Conservation (phyloP, 1,140 invertebrate genomes). For the Araneus ventricosus region DNA sequence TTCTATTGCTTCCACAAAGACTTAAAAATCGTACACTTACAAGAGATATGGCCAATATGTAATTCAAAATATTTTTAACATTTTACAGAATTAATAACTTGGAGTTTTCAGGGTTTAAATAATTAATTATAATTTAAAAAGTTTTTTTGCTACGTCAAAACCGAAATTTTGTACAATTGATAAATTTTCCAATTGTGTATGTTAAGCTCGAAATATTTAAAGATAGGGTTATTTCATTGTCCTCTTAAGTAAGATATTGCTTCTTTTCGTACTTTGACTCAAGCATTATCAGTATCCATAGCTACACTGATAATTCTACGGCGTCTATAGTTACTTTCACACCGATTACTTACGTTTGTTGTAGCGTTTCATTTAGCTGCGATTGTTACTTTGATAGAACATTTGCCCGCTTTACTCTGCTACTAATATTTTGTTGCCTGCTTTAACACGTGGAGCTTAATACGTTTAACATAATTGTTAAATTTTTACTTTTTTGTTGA, state of each 20-base stretch:
- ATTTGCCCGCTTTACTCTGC: neutral
- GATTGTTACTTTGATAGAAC: neutral
- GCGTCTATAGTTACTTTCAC: slow-evolving; percentile 24
- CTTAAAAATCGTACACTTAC: too few relatives aligned
- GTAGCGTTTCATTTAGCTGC: neutral
- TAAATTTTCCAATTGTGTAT: too few relatives aligned
- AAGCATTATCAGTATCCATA: slow-evolving; percentile 37
- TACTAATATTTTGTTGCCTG: too few relatives aligned
- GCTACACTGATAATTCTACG: slow-evolving; percentile 21
- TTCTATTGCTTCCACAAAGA: too few relatives aligned
- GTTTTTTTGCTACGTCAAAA: too few relatives aligned
- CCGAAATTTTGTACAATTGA: too few relatives aligned
- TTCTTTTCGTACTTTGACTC: slow-evolving; percentile 26
- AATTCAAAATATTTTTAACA: too few relatives aligned
- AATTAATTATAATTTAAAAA: too few relatives aligned
- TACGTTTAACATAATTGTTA: neutral
- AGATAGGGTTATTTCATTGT: neutral
- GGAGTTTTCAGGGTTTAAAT: too few relatives aligned
- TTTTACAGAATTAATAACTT: too few relatives aligned
- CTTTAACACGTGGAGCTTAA: neutral
- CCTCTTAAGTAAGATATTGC: neutral
- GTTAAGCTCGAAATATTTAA: neutral
- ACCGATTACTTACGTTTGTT: neutral
- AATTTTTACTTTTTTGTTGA: neutral
- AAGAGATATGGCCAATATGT: too few relatives aligned